These are phyloP conservation scores for Holothuria leucospilota DNA, from an alignment of 53 echinoderm and acorn worm species.

Conservation along the genomic window DNA sequence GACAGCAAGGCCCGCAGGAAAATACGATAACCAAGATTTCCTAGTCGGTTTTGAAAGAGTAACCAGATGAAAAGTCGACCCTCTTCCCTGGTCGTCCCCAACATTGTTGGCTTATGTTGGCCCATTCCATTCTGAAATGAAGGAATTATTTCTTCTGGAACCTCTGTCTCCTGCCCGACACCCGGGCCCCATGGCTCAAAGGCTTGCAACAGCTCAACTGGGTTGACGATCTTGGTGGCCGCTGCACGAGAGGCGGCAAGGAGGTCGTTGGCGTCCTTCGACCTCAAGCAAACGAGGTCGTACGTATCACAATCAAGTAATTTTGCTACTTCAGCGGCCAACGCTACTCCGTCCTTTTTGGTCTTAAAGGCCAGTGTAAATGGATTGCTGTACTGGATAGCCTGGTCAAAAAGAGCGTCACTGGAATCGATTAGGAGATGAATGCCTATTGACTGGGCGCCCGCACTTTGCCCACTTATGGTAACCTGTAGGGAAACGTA, in stretches of 20 bases:
- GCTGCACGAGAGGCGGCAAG: slow-evolving; percentile 22
- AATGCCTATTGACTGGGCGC: slow-evolving; percentile 35
- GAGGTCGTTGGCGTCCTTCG: slow-evolving; percentile 31
- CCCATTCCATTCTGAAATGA: slow-evolving; percentile 11
- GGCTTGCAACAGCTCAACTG: slow-evolving; percentile 25
- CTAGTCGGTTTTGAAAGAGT: slow-evolving; percentile 27
- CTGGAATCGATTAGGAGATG: slow-evolving; percentile 34
- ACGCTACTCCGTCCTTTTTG: slow-evolving; percentile 19
- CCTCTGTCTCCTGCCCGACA: slow-evolving; percentile 32
- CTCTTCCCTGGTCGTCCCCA: slow-evolving; percentile 52
- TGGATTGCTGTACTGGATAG: slow-evolving; percentile 35
- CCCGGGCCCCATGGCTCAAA: slow-evolving; percentile 58
- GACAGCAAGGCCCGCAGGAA: slow-evolving; percentile 10
- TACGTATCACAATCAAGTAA: slow-evolving; percentile 31
- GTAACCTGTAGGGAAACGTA: background rate
- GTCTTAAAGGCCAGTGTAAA: slow-evolving; percentile 40
- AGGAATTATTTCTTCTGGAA: slow-evolving; percentile 27
- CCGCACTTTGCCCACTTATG: slow-evolving; percentile 47
- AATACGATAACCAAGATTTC: slow-evolving; percentile 31
- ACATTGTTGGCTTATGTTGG: slow-evolving; percentile 50
- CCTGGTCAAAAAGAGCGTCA: slow-evolving; percentile 35
- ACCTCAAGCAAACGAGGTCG: slow-evolving; percentile 49
- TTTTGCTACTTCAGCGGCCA: slow-evolving; percentile 30
- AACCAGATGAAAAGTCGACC: slow-evolving; percentile 38
- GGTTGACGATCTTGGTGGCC: slow-evolving; percentile 11